Conservation (phyloP, 2,797 vertebrate genomes). For the Danionella dracula region DNA sequence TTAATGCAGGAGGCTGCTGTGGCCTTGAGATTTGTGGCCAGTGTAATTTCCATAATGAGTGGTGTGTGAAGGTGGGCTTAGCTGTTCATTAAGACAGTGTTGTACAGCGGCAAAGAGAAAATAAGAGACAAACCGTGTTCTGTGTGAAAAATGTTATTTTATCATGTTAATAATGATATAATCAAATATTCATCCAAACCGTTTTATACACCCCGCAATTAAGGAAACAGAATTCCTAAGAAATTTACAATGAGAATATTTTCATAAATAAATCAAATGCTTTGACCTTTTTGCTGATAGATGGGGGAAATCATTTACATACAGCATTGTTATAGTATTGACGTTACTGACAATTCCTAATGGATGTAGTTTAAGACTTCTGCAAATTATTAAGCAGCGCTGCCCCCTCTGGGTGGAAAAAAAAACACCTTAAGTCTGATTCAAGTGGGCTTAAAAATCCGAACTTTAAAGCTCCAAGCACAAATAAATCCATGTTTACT, state of each 20-base stretch:
- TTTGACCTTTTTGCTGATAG: conserved; percentile 29
- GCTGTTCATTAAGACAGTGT: conserved; percentile 31
- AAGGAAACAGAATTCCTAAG: conserved; percentile 15
- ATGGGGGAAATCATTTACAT: background rate
- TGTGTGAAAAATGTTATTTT: conserved; percentile 21
- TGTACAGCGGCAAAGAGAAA: conserved; percentile 3
- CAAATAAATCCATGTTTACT: background rate
- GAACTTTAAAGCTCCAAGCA: background rate
- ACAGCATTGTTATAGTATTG: background rate
- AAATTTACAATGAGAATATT: conserved; percentile 21
- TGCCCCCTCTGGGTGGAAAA: conserved; percentile 26
- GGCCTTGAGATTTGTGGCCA: conserved; percentile 29
- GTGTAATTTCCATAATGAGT: conserved; percentile 38
- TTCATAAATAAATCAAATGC: conserved; percentile 54
- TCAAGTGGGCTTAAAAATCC: background rate
- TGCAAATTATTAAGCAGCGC: conserved; percentile 5
- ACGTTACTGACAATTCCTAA: too few relatives aligned
- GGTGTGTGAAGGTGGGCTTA: conserved; percentile 34
- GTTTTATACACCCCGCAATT: conserved; percentile 39
- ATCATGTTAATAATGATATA: conserved; percentile 28
- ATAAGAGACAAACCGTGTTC: background rate
- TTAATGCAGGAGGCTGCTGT: conserved; percentile 27
- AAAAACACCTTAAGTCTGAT: background rate
- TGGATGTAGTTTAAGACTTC: background rate
- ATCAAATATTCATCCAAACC: conserved; percentile 19